Base-by-base conservation (phyloP, 2,113 vertebrate species). In the Oryzias javanicus region DNA sequence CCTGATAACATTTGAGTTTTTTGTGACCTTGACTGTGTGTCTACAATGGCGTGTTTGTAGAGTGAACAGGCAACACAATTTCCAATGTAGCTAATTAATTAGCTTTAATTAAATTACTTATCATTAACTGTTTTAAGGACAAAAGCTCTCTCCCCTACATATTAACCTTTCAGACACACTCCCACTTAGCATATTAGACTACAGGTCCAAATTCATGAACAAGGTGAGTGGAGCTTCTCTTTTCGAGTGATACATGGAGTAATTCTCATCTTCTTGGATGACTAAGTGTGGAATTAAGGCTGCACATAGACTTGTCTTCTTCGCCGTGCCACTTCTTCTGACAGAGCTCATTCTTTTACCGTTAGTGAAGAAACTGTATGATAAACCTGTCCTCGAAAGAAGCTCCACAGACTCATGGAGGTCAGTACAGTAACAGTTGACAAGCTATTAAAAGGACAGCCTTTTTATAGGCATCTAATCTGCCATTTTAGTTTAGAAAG, bases 71-170 rank as follows among this genome's bases (percentile, higher is more conserved):
- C 73, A 85, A 81, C 88, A 88, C 79, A 86, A 90, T 90, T 93
- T 94, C 93, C 94, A 93, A 95, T 97, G 94, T 93, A 93, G 92
- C 89, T 93, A 94, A 96, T 97, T 92, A 94, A 94, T 94, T 88
- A 81, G 92, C 91, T 93, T 92, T 94, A 92, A 94, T 95, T 94
- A 90, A 90, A 91, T 93, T 92, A 87, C 82, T 90, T 90, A 91
- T 93, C 77, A 82, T 94, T 94, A 85, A 84, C 78, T 80, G 92
- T 92, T 74, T 60, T 92, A 92, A 89, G 91, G 78, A 86, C 78
- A 82, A 85, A 89, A 84, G 81, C 85, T 82, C 86, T 91, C 89
- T 93, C 90, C 92, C 90, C 94, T 86, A 88, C 92, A 92, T 93
- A 94, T 94, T 93, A 95, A 94, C 89, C 89, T 92, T 88, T 84